Conservation (phyloP, 2,888 invertebrate genomes). For the Junonia oenone region DNA sequence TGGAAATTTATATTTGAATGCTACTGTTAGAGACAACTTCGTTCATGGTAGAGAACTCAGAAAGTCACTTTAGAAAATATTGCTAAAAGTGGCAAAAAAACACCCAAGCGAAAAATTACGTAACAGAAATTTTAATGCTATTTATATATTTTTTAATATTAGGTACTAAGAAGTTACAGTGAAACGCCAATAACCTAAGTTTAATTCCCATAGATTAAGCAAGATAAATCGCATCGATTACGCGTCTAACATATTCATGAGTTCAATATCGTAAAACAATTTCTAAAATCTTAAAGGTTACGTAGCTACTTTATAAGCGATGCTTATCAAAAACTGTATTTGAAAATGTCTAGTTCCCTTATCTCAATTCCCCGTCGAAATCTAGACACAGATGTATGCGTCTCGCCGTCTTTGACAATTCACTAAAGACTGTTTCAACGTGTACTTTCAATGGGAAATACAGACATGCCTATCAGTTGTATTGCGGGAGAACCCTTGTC, state of each 20-base stretch:
- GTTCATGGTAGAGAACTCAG: background rate
- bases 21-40: background rate
- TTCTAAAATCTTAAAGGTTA: background rate
- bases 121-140: too few relatives aligned
- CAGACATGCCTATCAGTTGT: background rate
- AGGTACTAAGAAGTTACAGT: too few relatives aligned
- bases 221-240: too few relatives aligned
- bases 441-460: slow-evolving; percentile 3
- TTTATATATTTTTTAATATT: too few relatives aligned
- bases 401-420: slow-evolving; percentile 21
- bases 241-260: too few relatives aligned
- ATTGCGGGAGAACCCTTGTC: background rate
- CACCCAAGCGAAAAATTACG: background rate
- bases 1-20: background rate
- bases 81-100: too few relatives aligned
- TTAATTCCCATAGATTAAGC: too few relatives aligned
- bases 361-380: slow-evolving; percentile 19
- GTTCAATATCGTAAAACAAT: background rate
- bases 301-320: background rate
- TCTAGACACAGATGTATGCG: slow-evolving; percentile 13
- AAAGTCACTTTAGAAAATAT: background rate
- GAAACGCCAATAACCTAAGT: too few relatives aligned
- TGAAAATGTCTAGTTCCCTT: slow-evolving; percentile 6
- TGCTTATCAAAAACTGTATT: slow-evolving; percentile 7
- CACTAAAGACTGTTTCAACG: slow-evolving; percentile 14